Evolutionary conservation across 53 echinoderm and acorn worm genomes (phyloP), one percentile per base, ranked within the genome.

Genomic region (Paracentrotus lividus): DNA sequence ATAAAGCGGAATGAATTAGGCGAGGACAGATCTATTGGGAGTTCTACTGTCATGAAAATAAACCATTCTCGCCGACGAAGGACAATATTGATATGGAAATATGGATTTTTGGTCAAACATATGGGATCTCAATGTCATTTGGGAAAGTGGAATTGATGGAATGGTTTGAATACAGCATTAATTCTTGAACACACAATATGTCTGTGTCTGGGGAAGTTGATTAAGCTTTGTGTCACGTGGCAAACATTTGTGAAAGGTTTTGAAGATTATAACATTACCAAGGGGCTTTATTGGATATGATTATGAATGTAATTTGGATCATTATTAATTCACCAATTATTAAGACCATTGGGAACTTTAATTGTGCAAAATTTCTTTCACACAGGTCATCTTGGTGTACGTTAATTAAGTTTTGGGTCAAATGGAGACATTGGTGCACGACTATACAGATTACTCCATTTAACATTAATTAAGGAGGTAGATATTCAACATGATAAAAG

Each of bases 101-200:
- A 81, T 81, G 44, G 81, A 81, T 81, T 81, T 47, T 44, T 81
- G 42, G 45, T 81, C 47, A 81, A 81, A 81, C 81, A 81, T 47
- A 81, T 47, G 81, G 47, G n/a, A 81, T 2, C 81, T 7, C 44
- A 81, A 45, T 81, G 81, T 81, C 44, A 27, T 81, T 33, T 23
- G 43, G 44, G 81, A 44, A 81, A 81, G 8, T 81, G n/a, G 81
- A 81, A 45, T 45, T 81, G 44, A 81, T 44, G 47, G 26, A 13
- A 27, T 10, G 13, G 47, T 45, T 81, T 45, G 44, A 81, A 81
- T 44, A 20, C 81, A 81, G 47, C 81, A 81, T 81, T 81, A 81
- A 45, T 81, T 44, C 49, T 45, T 81, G 47, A 81, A 81, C 47
- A 47, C 81, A 45, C 44, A 47, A 8, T 10, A 27, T 1, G 42